Conservation (phyloP, 2,113 vertebrate genomes). For the Corythaixoides concolor region DNA sequence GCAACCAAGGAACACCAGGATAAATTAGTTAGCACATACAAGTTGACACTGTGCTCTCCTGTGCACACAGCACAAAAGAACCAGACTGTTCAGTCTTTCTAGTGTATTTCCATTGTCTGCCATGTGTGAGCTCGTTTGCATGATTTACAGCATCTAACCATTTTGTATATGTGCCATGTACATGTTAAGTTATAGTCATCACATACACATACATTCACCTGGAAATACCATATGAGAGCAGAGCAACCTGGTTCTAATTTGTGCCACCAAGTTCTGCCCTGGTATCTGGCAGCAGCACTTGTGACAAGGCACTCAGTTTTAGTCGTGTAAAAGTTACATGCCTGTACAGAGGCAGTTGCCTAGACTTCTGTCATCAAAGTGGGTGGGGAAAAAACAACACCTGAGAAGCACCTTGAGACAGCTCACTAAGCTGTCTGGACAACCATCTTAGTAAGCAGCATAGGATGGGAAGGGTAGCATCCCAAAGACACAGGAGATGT, state of each 20-base stretch:
- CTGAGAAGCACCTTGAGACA: neutral
- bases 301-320: neutral
- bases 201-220: neutral
- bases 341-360: neutral
- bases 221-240: neutral
- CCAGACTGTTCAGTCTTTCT: neutral
- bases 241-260: neutral
- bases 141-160: neutral
- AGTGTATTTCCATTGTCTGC: neutral
- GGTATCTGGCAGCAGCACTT: neutral
- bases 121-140: neutral
- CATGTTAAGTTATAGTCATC: neutral
- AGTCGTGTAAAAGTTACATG: neutral
- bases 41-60: neutral
- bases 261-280: neutral
- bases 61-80: neutral
- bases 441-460: neutral
- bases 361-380: neutral
- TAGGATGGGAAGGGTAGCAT: neutral
- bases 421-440: neutral
- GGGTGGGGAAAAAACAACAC: neutral
- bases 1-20: neutral
- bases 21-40: neutral
- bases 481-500: neutral
- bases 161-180: neutral